These are phyloP conservation scores for Pogonocichla stellata DNA, from an alignment of 2,113 vertebrate species.

Conservation along the genomic window DNA sequence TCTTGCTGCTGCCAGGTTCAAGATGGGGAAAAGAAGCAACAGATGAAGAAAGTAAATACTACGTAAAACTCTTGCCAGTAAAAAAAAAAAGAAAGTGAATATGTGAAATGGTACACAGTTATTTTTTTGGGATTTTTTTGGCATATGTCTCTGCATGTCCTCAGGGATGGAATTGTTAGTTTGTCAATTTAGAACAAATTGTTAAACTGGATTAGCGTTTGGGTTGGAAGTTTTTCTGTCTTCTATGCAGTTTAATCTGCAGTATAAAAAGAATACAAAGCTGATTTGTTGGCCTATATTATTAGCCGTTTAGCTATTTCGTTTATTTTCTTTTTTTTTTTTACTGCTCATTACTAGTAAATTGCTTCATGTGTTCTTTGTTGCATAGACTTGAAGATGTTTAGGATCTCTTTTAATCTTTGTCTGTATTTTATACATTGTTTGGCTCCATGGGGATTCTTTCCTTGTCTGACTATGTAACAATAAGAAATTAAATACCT, in stretches of 20 bases:
- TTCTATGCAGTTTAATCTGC: neutral
- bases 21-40: neutral
- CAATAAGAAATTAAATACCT: neutral
- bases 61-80: neutral
- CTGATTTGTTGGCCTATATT: neutral
- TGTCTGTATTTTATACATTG: neutral
- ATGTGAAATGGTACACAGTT: neutral
- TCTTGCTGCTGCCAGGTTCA: neutral
- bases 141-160: neutral
- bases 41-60: neutral
- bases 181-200: neutral
- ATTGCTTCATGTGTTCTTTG: neutral
- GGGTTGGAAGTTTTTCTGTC: neutral
- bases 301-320: neutral
- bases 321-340: neutral
- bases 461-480: neutral
- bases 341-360: neutral
- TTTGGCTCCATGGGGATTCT: neutral
- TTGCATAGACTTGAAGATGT: neutral
- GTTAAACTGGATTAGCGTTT: neutral
- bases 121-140: neutral
- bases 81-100: neutral
- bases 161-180: neutral
- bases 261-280: neutral
- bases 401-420: neutral